Evolutionary conservation across 2,888 invertebrate species (phyloP).

Genomic region (Bombylius major): DNA sequence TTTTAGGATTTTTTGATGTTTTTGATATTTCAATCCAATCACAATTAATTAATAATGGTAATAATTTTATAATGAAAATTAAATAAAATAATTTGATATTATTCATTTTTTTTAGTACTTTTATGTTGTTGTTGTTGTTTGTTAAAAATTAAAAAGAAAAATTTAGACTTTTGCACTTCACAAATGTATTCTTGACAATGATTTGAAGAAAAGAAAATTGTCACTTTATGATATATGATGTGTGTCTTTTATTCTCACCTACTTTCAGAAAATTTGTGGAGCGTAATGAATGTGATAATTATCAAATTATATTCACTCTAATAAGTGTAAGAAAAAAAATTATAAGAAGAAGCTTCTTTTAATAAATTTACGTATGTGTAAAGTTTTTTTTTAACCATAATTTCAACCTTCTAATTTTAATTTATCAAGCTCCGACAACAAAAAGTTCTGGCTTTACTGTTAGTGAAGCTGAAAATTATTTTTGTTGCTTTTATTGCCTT

Average conservation of each 20-base stretch:
- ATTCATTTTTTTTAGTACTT: neutral
- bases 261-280: neutral
- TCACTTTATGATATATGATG: too few relatives aligned
- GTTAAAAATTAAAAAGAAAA: too few relatives aligned
- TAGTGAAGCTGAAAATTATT: neutral
- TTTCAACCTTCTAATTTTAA: neutral
- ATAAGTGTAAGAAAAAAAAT: too few relatives aligned
- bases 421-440: neutral
- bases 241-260: too few relatives aligned
- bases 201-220: neutral
- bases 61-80: neutral
- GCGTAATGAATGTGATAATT: neutral
- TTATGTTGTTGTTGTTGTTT: too few relatives aligned
- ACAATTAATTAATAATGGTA: neutral
- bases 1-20: neutral
- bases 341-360: too few relatives aligned
- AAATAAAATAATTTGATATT: neutral
- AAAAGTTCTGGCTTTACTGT: neutral
- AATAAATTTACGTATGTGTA: too few relatives aligned
- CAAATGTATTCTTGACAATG: neutral
- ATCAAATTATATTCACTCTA: neutral
- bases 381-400: too few relatives aligned
- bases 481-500: neutral
- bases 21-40: slow-evolving; percentile 5
- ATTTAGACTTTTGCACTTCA: too few relatives aligned